Percentiles rank a stretch among this genome's conserved stretches.
Conservation (phyloP, 2,888 invertebrate species). For the Sycophila texana region DNA sequence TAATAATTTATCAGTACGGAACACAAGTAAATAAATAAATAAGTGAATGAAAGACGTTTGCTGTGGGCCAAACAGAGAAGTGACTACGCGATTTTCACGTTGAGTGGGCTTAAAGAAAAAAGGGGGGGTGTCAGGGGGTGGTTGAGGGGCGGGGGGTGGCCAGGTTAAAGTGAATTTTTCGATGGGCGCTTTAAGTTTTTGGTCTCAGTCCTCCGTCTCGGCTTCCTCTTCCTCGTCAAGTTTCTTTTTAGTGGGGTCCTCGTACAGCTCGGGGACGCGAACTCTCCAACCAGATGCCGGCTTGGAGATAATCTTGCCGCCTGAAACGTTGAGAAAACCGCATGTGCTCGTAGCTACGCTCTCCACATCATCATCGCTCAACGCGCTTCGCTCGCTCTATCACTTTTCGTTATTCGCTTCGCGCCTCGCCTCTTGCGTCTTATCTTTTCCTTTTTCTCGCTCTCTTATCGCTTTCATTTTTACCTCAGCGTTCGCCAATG, state of each 20-base stretch:
- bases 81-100: neutral
- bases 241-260: constrained; percentile 69
- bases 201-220: constrained; percentile 66
- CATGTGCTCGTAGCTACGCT: constrained; percentile 49
- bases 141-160: neutral
- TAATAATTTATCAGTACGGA: constrained; percentile 1
- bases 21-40: constrained; percentile 21
- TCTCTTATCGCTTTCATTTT: constrained; percentile 18
- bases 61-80: constrained; percentile 5
- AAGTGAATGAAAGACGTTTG: constrained; percentile 6
- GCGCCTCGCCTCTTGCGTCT: neutral
- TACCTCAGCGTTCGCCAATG: constrained; percentile 23
- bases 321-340: constrained; percentile 74
- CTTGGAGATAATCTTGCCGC: constrained; percentile 63
- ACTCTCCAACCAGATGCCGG: constrained; percentile 71
- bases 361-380: constrained; percentile 2
- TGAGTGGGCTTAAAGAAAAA: constrained; percentile 6
- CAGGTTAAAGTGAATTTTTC: neutral
- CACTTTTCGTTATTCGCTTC: too few species aligned
- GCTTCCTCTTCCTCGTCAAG: constrained; percentile 64
- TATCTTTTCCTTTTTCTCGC: constrained; percentile 8
- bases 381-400: neutral
- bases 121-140: neutral
- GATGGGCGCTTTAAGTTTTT: constrained; percentile 25
- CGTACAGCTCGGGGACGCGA: constrained; percentile 74